Evolutionary conservation across 2,113 vertebrate genomes (phyloP).

Genomic region (Columbina picui): DNA sequence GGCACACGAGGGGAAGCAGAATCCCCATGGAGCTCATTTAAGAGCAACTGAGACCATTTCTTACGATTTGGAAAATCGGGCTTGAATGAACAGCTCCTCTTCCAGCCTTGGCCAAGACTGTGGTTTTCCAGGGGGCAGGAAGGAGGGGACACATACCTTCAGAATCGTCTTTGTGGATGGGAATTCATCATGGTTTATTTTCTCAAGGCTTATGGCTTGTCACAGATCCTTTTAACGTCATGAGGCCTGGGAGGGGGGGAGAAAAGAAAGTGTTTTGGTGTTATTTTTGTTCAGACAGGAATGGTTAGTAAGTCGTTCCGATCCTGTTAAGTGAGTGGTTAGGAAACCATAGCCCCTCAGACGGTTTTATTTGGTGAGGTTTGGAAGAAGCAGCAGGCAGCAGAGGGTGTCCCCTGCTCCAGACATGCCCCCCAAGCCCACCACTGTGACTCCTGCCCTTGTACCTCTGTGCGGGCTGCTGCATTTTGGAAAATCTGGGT

Average conservation of each 20-base stretch:
- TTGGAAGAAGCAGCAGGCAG: not conserved
- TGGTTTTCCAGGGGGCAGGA: conserved; percentile 45
- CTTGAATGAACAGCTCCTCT: not conserved
- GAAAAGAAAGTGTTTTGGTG: not conserved
- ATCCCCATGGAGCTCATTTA: not conserved
- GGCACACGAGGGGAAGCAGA: not conserved
- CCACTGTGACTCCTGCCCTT: rapidly evolving
- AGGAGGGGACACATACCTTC: conserved; percentile 23
- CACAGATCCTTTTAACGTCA: conserved; percentile 61
- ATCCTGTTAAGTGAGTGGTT: not conserved
- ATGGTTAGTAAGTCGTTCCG: not conserved
- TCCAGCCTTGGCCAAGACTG: conserved; percentile 29
- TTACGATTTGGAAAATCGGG: not conserved
- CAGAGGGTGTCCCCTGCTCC: not conserved
- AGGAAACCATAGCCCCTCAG: not conserved
- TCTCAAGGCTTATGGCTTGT: conserved; percentile 61
- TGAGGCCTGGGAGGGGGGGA: not conserved
- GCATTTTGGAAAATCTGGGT: not conserved
- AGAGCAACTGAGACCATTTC: not conserved
- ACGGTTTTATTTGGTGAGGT: not conserved
- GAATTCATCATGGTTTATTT: conserved; percentile 64
- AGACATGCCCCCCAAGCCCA: not conserved
- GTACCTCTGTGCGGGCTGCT: not conserved
- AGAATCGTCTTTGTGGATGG: conserved; percentile 35
- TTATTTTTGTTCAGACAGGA: conserved; percentile 56